Base-by-base conservation (phyloP, 2,888 invertebrate genomes). In the Sphecodes monilicornis region DNA sequence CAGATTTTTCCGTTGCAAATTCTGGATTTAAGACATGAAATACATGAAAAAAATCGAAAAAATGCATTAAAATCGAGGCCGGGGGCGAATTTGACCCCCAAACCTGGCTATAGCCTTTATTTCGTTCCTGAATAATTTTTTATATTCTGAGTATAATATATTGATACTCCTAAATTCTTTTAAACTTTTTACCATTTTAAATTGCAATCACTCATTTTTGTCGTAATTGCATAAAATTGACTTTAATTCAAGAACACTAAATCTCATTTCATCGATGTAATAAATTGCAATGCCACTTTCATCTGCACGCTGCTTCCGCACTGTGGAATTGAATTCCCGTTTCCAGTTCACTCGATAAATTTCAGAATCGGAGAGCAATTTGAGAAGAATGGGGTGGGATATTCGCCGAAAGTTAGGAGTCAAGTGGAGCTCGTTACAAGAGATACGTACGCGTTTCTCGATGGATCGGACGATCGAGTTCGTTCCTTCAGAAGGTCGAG, bases 401-500 rank as follows among this genome's bases (percentile, higher is more conserved):
- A 11, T 57, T 54, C 41, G 50, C 5, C 26, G 43, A 70, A 84
- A 78, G 69, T 84, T 64, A 13, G 41, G 39, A 43, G 73, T 73
- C 26, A 36, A 60, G n/a, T 10, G 41, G 18, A 26, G 46, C 54
- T 82, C 71, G 71, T 84, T 84, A 71, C 43, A 72, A 43, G 29
- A 26, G 57, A 66, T 36, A 36, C 36, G 32, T 66, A 22, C 75
- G 46, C 75, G 41, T 79, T 79, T n/a, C 36, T 13, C 32, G 39
- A 57, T 22, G 26, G 8, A 18, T 43, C n/a, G 10, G 29, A 57
- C 68, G 71, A 74, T 70, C 50, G 41, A 60, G 81, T 72, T 60
- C 54, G 68, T 69, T 79, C 54, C 71, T 71, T 43, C 72, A 54
- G 46, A 72, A 8, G 41, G 77, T 66, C 82, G 73, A 70, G 82